Base-by-base conservation (phyloP, 2,888 invertebrate genomes). In the Muscina levida region DNA sequence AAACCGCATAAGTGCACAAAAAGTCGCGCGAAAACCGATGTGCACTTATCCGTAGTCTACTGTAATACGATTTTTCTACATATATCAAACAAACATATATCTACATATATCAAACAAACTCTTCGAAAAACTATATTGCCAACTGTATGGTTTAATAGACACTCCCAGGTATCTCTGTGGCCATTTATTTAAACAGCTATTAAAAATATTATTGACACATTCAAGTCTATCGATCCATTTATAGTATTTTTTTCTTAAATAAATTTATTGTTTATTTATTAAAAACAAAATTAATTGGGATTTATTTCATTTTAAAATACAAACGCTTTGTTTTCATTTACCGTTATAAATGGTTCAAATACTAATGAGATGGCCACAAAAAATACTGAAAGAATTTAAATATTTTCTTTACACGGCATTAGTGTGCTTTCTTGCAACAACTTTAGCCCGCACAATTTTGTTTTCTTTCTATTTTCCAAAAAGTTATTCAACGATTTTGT, bases 131-230 rank as follows among this genome's bases (percentile, higher is more conserved):
- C n/a, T n/a, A n/a, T n/a, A n/a, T n/a, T n/a, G n/a, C n/a, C n/a
- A n/a, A n/a, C n/a, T n/a, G n/a, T n/a, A n/a, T n/a, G n/a, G n/a
- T n/a, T n/a, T n/a, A n/a, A n/a, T n/a, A n/a, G n/a, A n/a, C n/a
- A n/a, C n/a, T n/a, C n/a, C n/a, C n/a, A n/a, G n/a, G n/a, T n/a
- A n/a, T n/a, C n/a, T n/a, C n/a, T n/a, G n/a, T n/a, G n/a, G n/a
- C n/a, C n/a, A n/a, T 87, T 88, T 86, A 85, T 87, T 88, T 88
- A 82, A 85, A 84, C 85, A 87, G 85, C 84, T 85, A 88, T 88
- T 89, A 85, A 84, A 88, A 87, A 84, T 86, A 86, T 87, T 88
- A 87, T 87, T 86, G 85, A 85, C 84, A 83, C 77, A 65, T 44
- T 26, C 37, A n/a, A 68, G 72, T 77, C 75, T 78, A 70, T 78